Evolutionary conservation across 2,113 vertebrate species (phyloP).

Genomic region (Morone chrysops): DNA sequence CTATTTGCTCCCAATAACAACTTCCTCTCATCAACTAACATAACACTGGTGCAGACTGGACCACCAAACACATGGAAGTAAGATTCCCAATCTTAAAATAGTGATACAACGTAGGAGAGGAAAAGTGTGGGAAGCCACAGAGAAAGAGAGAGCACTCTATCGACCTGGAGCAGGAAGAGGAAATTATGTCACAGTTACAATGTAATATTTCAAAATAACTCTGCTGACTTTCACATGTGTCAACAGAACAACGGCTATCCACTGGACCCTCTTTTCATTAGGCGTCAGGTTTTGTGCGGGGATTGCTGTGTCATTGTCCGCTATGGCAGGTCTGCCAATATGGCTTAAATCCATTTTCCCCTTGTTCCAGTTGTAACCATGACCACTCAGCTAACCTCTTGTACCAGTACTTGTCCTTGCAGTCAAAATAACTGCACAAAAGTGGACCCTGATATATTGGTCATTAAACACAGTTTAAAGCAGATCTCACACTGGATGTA

Average conservation of each 20-base stretch:
- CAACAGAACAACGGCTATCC: slow-evolving; percentile 43
- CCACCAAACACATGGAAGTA: slow-evolving; percentile 50
- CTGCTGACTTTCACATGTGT: slow-evolving; percentile 68
- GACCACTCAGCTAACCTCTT: slow-evolving; percentile 21
- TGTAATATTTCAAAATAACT: slow-evolving; percentile 78
- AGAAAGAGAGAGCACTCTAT: slow-evolving; percentile 57
- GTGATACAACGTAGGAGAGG: slow-evolving; percentile 53
- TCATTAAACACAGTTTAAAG: slow-evolving; percentile 35
- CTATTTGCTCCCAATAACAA: slow-evolving; percentile 30
- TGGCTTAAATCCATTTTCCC: slow-evolving; percentile 54
- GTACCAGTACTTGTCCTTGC: slow-evolving; percentile 23
- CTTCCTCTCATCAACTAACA: slow-evolving; percentile 53
- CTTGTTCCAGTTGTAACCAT: slow-evolving; percentile 32
- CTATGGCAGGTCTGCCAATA: slow-evolving; percentile 9
- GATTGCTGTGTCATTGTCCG: slow-evolving; percentile 11
- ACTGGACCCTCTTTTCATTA: slow-evolving; percentile 52
- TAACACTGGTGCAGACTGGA: slow-evolving; percentile 55
- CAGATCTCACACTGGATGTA: slow-evolving; percentile 17
- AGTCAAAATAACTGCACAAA: slow-evolving; percentile 29
- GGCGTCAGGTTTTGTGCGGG: slow-evolving; percentile 18
- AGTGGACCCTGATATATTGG: slow-evolving; percentile 29
- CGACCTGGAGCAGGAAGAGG: slow-evolving; percentile 75
- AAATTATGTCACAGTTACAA: slow-evolving; percentile 75
- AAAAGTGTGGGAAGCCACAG: slow-evolving; percentile 61
- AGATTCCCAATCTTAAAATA: slow-evolving; percentile 75